Base-by-base conservation (phyloP, 2,888 invertebrate genomes). In the Parnassius smintheus region DNA sequence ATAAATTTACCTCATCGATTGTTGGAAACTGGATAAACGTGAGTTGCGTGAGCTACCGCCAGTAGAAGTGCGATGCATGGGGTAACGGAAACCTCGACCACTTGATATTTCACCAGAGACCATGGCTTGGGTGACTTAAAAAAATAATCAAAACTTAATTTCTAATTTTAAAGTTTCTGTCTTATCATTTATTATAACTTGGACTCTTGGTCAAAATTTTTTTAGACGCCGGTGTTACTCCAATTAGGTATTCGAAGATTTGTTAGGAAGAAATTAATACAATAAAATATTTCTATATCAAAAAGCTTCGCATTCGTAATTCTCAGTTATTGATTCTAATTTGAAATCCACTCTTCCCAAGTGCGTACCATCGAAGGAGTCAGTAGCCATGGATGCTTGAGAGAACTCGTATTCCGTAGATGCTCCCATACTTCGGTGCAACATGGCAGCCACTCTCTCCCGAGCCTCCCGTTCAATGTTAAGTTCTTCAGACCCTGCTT, bases 1-100 rank as follows among this genome's bases (percentile, higher is more conserved):
- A 35, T 7, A 35, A 35, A 35, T n/a, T 56, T 46, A 87, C 88
- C 88, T 87, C 45, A 78, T 77, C 0, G 87, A 86, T 41, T 86
- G 79, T 8, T 89, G 86, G 63, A 84, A 83, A 67, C 86, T 88
- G 22, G 87, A 86, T 3, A 85, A 69, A 1, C 86, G 77, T 0
- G 86, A 86, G 54, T 82, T 82, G 4, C 85, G 73, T 1, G 89
- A 84, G 65, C 86, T 87, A 13, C 75, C 83, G 1, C 80, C 80
- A 0, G 82, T 86, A 2, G 86, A 85, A 54, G 71, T 75, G 0
- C 87, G 77, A 56, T 82, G 77, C 70, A 84, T 75, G 1, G 76
- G 77, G 35, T 80, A 66, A 0, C 81, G 76, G 2, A 80, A 68
- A 56, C 69, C 68, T n/a, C 74, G 72, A 7, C 42, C 22, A 54